phyloP scores from a whole-genome alignment of 2,888 invertebrate species.

The Cerastis rubricosa region DNA sequence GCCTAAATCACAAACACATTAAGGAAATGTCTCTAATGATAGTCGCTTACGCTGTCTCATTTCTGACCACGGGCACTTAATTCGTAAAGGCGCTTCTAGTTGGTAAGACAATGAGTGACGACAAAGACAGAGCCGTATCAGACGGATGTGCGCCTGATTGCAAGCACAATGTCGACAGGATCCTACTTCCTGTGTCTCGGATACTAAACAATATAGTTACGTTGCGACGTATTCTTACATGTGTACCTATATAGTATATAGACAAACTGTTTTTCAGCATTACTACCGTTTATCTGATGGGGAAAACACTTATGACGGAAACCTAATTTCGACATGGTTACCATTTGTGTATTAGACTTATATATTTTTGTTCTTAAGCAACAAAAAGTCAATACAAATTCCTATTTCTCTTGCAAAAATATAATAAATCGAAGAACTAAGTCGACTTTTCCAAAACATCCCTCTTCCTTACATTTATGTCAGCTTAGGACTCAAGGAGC shows the following conservation, averaged over 20 bases:
- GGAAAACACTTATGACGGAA: conserved; percentile 34
- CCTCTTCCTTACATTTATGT: conserved; percentile 45
- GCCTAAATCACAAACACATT: conserved; percentile 75
- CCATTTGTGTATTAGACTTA: neutral
- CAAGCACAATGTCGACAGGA: conserved; percentile 72
- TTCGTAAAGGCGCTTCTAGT: conserved; percentile 58
- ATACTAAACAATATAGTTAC: conserved; percentile 67
- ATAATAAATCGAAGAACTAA: conserved; percentile 32
- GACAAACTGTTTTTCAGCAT: conserved; percentile 40
- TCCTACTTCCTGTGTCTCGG: conserved; percentile 79
- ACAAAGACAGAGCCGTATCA: conserved; percentile 59
- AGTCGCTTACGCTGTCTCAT: conserved; percentile 43
- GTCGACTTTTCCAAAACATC: conserved; percentile 24
- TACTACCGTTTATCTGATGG: conserved; percentile 43
- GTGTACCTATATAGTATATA: conserved; percentile 3
- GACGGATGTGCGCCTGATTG: conserved; percentile 85
- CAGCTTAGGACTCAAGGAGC: conserved; percentile 40
- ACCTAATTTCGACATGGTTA: conserved; percentile 13
- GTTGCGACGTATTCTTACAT: conserved; percentile 28
- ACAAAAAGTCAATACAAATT: neutral
- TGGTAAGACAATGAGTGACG: conserved; percentile 54
- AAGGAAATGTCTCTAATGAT: conserved; percentile 65
- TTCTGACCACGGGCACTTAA: conserved; percentile 51
- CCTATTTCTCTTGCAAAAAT: neutral
- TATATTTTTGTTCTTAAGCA: neutral